These are phyloP conservation scores for Trichonephila clavipes DNA, from an alignment of 1,140 invertebrate species.

Conservation along the genomic window DNA sequence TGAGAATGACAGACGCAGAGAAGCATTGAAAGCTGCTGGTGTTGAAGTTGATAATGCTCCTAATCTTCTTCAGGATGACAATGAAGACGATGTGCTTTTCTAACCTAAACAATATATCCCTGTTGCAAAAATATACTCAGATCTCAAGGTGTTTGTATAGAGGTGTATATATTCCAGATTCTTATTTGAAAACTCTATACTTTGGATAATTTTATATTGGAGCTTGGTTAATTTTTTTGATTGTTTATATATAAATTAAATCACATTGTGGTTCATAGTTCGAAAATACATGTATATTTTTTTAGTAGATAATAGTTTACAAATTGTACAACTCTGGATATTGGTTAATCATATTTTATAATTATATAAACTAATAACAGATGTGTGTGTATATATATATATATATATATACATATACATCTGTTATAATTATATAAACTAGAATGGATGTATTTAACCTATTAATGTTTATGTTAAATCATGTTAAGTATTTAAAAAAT, in stretches of 20 bases:
- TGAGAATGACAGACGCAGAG: constrained; percentile 78
- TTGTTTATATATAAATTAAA: neutral
- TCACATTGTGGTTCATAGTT: neutral
- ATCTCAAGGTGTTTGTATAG: constrained; percentile 29
- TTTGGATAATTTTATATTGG: neutral
- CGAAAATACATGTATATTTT: neutral
- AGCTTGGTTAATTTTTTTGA: neutral
- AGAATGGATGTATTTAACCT: neutral
- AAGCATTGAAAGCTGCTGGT: constrained; percentile 80
- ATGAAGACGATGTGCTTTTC: constrained; percentile 92
- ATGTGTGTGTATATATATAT: neutral
- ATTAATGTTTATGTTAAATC: neutral
- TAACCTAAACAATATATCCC: neutral
- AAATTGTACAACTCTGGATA: neutral
- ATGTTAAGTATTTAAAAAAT: neutral
- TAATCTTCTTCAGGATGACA: constrained; percentile 89
- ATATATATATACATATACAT: too few species aligned
- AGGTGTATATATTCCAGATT: constrained; percentile 60
- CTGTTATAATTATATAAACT: too few species aligned
- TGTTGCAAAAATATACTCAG: constrained; percentile 4
- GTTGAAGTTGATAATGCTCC: constrained; percentile 83
- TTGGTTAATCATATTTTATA: neutral
- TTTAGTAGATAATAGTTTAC: neutral
- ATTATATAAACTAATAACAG: neutral
- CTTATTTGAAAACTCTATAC: neutral